Evolutionary conservation across 2,797 vertebrate genomes (phyloP).

Genomic region (Vultur gryphus): DNA sequence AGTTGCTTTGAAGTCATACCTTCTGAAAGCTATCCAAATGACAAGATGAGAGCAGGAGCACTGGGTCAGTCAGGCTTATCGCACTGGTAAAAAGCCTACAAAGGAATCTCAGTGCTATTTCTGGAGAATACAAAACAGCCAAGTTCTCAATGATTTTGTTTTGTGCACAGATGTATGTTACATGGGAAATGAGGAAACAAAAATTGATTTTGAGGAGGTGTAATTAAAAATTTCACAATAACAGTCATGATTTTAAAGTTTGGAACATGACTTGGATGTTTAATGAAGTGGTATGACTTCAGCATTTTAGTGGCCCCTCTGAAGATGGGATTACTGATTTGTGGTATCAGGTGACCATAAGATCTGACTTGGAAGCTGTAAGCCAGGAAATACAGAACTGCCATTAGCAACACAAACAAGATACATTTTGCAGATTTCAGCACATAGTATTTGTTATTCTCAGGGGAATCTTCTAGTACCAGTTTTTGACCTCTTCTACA

Average conservation of each 20-base stretch:
- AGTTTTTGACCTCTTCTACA: neutral
- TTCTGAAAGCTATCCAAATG: neutral
- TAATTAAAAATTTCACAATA: neutral
- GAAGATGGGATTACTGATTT: neutral
- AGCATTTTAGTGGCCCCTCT: neutral
- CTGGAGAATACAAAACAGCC: neutral
- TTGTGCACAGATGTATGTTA: neutral
- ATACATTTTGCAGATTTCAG: neutral
- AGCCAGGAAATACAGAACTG: neutral
- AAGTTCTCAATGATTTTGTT: neutral
- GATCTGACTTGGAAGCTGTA: neutral
- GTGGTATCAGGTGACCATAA: neutral
- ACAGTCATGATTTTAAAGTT: neutral
- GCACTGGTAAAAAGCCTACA: neutral
- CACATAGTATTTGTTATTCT: neutral
- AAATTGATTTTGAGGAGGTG: neutral
- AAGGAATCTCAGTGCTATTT: neutral
- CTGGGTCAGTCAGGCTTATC: neutral
- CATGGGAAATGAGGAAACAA: neutral
- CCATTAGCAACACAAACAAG: neutral
- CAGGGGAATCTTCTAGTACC: neutral
- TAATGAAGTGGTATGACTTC: neutral
- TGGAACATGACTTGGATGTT: neutral
- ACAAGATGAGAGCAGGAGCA: neutral
- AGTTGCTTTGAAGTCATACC: neutral